Percentiles rank a stretch among this genome's conserved stretches.
Evolutionary conservation across 2,888 invertebrate species (phyloP).

Genomic region (Xanthorhoe designata): DNA sequence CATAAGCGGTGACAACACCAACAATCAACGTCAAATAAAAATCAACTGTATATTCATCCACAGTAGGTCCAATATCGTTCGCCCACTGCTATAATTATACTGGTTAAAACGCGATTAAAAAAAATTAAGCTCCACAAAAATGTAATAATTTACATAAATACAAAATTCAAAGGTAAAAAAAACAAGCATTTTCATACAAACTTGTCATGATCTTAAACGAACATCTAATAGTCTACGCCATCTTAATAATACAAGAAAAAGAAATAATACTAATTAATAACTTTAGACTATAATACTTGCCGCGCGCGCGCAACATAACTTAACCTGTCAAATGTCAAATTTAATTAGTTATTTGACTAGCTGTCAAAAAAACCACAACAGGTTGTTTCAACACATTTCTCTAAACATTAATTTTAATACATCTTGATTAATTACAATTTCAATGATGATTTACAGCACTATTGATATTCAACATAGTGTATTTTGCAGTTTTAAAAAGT

Average conservation of each 20-base stretch:
- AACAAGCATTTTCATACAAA: constrained; percentile 68
- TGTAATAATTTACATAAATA: constrained; percentile 66
- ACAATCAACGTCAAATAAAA: constrained; percentile 65
- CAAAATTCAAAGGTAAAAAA: constrained; percentile 59
- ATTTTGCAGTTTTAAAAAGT: not conserved
- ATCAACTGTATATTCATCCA: constrained; percentile 51
- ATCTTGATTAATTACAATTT: constrained; percentile 38
- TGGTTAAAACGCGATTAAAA: constrained; percentile 59
- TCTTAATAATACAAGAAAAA: constrained; percentile 74
- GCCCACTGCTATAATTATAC: constrained; percentile 39
- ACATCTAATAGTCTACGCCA: constrained; percentile 81
- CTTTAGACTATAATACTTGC: constrained; percentile 73
- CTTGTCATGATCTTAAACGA: constrained; percentile 82
- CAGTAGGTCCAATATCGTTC: constrained; percentile 17
- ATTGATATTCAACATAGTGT: constrained; percentile 28
- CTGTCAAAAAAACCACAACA: constrained; percentile 65
- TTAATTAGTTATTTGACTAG: constrained; percentile 78
- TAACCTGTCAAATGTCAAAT: constrained; percentile 66
- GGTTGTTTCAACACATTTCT: constrained; percentile 44
- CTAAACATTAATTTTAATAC: constrained; percentile 39
- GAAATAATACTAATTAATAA: constrained; percentile 68
- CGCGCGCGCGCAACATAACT: constrained; percentile 48
- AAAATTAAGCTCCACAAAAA: constrained; percentile 71
- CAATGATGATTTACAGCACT: constrained; percentile 30
- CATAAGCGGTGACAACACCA: constrained; percentile 63